A percentile compares a stretch with the other conserved stretches of the same genome.
Conservation (phyloP, 2,113 vertebrate species). For the Shinisaurus crocodilurus region DNA sequence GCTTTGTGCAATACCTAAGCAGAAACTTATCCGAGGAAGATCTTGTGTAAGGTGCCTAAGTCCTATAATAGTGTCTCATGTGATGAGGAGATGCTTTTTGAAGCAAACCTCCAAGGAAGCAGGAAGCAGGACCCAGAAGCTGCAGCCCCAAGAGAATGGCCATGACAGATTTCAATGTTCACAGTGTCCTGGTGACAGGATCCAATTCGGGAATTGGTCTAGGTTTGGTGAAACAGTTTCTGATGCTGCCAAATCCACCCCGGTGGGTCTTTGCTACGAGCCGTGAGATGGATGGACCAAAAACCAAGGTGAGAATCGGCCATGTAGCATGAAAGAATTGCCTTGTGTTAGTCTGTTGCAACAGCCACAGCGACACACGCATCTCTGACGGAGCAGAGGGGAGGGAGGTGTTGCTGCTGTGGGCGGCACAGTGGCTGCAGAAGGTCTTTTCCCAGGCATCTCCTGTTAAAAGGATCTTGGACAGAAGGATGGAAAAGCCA, state of each 20-base stretch:
- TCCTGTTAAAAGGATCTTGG: no score
- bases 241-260: background rate
- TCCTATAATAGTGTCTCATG: background rate
- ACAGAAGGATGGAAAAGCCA: no score
- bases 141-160: background rate
- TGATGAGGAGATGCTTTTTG: no score
- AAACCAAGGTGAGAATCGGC: background rate
- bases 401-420: no score
- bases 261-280: slow-evolving; percentile 3
- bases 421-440: no score
- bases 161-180: background rate
- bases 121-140: background rate
- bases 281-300: background rate
- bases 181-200: background rate
- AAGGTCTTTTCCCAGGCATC: no score
- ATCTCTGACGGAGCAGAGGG: background rate
- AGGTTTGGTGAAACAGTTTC: background rate
- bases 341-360: background rate
- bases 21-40: background rate
- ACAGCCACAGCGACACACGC: fast-evolving
- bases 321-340: no score
- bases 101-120: background rate
- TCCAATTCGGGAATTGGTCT: background rate
- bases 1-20: no score
- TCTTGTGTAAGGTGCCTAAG: background rate